Evolutionary conservation across 2,113 vertebrate species (phyloP), one percentile per base, ranked within the genome.

Genomic region (Irena cyanogastra): DNA sequence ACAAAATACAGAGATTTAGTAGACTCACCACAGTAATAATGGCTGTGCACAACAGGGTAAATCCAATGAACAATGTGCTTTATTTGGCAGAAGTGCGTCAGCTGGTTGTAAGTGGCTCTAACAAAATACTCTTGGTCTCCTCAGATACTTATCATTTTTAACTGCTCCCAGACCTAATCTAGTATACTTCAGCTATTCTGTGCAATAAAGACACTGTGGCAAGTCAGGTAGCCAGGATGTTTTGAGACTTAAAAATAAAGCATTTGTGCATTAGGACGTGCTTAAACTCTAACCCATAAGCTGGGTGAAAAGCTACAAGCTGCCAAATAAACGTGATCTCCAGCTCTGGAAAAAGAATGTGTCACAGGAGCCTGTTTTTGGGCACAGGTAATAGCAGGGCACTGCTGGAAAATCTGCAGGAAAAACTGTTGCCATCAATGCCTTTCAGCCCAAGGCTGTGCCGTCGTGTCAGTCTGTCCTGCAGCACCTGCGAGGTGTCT

Each of bases 21-120:
- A 95, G 92, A 96, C 90, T 96, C 90, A 39, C 96, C 90, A 93
- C 95, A 87, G 95, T 92, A 96, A 94, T 96, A 96, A 95, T 92
- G 90, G 94, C 93, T 82, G 84, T 83, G 92, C 84, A 93, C 82
- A 91, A 82, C 69, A 93, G 94, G 95, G 65, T 49, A 91, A 87
- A 93, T 76, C 90, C 84, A 94, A 92, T 96, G 94, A 94, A 94
- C 88, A 95, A 76, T 70, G 93, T 33, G 69, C 45, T 94, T 91
- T 94, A 87, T 97, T 96, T 90, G 93, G 88, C 70, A 92, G 83
- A 97, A 94, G 81, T 95, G 90, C 24, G 33, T 83, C 95, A 95
- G 95, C 89, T 85, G 74, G 53, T 93, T 85, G 79, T 91, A 89
- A 64, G 72, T 85, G 77, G 63, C 66, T 90, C 44, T 91, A 79